Percentiles rank a stretch among this genome's conserved stretches.
These are phyloP conservation scores for Drosophila kanekoi DNA, from an alignment of 2,888 invertebrate species.

Conservation along the genomic window DNA sequence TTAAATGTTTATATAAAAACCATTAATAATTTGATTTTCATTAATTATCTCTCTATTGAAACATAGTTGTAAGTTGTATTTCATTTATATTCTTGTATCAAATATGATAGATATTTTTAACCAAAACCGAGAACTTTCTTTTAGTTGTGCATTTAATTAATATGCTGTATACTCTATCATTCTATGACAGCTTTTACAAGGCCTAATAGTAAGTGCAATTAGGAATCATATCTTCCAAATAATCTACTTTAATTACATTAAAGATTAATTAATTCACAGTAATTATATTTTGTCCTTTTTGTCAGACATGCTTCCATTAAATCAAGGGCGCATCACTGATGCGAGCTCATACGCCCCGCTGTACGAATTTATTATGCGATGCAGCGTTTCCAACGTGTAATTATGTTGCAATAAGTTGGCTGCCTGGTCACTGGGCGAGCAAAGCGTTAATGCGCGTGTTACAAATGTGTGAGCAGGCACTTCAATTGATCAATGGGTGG, in stretches of 20 bases:
- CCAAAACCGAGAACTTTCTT: too few species aligned
- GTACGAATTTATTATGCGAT: constrained; percentile 50
- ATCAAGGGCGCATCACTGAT: constrained; percentile 5
- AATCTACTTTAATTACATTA: neutral
- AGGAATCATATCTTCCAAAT: neutral
- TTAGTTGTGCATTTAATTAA: too few species aligned
- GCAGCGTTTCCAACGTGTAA: constrained; percentile 60
- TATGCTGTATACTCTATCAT: too few species aligned
- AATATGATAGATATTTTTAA: too few species aligned
- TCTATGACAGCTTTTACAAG: too few species aligned
- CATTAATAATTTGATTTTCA: too few species aligned
- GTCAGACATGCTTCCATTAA: neutral
- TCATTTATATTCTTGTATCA: too few species aligned
- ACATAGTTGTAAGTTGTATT: too few species aligned
- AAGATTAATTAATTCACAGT: neutral
- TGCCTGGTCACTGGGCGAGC: constrained; percentile 20
- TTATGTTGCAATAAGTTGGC: constrained; percentile 76
- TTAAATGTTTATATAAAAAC: neutral
- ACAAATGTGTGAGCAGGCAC: constrained; percentile 61
- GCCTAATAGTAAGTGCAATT: too few species aligned
- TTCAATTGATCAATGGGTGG: constrained; percentile 29
- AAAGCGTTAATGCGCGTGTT: constrained; percentile 45
- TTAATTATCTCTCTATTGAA: too few species aligned
- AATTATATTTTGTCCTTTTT: neutral
- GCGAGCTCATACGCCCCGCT: constrained; percentile 37